Base-by-base conservation (phyloP, 2,113 vertebrate genomes). In the Camelus dromedarius region DNA sequence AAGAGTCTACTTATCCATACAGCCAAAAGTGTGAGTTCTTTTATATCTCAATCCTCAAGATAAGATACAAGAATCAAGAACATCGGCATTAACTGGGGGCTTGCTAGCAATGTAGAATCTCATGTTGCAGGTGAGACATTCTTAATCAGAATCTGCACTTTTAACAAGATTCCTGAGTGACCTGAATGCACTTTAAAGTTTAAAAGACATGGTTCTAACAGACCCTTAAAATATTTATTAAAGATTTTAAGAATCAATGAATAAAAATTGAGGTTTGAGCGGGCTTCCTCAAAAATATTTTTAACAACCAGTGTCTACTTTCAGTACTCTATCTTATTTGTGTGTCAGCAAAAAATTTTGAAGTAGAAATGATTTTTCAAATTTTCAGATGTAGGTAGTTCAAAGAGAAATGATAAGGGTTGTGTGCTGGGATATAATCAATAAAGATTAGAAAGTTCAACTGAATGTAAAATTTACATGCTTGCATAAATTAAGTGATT, bases 201-300 rank as follows among this genome's bases (percentile, higher is more conserved):
- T 60, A 32, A 70, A 13, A 38, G 28, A 62, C 28, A 75, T 35
- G 12, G 3, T 38, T 90, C 26, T 92, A 28, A 76, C 16, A 92
- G 20, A 66, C 54, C 56, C 15, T 77, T 77, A 82, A 76, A 54
- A 60, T 56, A 32, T 1, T 20, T 88, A 58, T 28, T 76, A n/a
- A 76, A 70, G 85, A 56, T 52, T 86, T 84, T 92, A 89, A 89
- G 15, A 81, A 90, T 73, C 54, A 84, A 85, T 76, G 22, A 67
- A 91, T 89, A 85, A 92, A 75, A 82, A 28, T 46, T 76, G 38
- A 90, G 18, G 70, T 96, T 89, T 67, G 7, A 26, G 19, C 24
- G 22, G 9, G 75, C 7, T 80, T 69, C 48, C 46, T 89, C 11
- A n/a, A 85, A 85, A 2, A 35, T 58, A 60, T n/a, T 67, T 64